Evolutionary conservation across 2,888 invertebrate genomes (phyloP).

Genomic region (Epicampocera succincta): DNA sequence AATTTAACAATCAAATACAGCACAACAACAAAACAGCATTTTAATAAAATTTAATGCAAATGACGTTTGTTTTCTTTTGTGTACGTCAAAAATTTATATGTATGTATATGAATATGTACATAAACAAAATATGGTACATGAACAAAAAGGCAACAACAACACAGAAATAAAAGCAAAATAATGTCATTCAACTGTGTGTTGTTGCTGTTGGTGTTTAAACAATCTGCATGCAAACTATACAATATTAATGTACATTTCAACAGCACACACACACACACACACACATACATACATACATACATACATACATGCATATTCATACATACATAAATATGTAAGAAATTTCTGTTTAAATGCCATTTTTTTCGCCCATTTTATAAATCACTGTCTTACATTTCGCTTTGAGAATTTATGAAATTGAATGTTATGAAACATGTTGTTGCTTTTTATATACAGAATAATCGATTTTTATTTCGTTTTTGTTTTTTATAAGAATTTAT

Average conservation of each 20-base stretch:
- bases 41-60: constrained; percentile 49
- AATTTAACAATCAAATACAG: constrained; percentile 9
- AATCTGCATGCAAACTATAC: constrained; percentile 11
- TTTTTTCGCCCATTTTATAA: constrained; percentile 40
- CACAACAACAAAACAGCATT: too few species aligned
- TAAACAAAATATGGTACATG: neutral
- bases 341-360: constrained; percentile 27
- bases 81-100: neutral
- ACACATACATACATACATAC: neutral
- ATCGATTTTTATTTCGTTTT: too few species aligned
- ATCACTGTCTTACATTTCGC: constrained; percentile 5
- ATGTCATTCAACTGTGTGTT: constrained; percentile 60
- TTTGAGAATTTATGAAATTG: neutral
- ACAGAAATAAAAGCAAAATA: constrained; percentile 42
- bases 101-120: too few species aligned
- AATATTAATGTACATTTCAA: constrained; percentile 14
- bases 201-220: constrained; percentile 20
- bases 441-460: too few species aligned
- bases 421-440: constrained; percentile 2
- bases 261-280: neutral
- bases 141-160: constrained; percentile 4
- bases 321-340: too few species aligned
- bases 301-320: too few species aligned
- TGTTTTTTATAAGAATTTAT: too few species aligned
- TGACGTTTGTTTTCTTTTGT: constrained; percentile 48